phyloP scores from a whole-genome alignment of 2,888 invertebrate genomes.

The Bibio marci region DNA sequence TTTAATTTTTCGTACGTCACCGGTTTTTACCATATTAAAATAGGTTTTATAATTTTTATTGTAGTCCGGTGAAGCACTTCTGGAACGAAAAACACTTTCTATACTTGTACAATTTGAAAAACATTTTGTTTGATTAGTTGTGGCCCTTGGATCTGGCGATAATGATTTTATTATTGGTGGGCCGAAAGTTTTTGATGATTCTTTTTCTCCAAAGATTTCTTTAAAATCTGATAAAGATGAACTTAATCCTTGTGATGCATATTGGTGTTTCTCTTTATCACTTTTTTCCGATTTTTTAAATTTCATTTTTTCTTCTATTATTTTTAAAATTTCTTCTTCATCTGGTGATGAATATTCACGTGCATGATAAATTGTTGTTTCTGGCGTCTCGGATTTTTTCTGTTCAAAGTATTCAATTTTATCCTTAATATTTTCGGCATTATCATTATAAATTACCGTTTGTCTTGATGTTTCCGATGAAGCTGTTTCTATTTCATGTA shows the following conservation, averaged over 20 bases:
- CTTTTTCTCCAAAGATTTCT: constrained; percentile 65
- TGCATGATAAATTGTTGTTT: constrained; percentile 34
- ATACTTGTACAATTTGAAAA: constrained; percentile 37
- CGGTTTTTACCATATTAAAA: constrained; percentile 51
- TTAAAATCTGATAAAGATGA: constrained; percentile 44
- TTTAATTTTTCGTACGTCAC: constrained; percentile 61
- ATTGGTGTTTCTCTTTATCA: constrained; percentile 25
- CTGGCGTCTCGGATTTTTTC: constrained; percentile 33
- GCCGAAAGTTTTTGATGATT: constrained; percentile 24
- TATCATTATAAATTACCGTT: constrained; percentile 45
- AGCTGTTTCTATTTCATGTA: constrained; percentile 52
- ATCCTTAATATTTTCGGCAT: constrained; percentile 41
- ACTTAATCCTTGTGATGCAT: constrained; percentile 27
- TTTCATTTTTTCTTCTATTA: constrained; percentile 30
- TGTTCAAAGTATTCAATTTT: constrained; percentile 71
- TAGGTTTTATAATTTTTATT: constrained; percentile 49
- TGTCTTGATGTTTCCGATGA: constrained; percentile 54
- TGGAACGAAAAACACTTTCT: constrained; percentile 49
- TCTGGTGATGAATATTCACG: constrained; percentile 35
- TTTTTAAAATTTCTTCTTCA: constrained; percentile 30
- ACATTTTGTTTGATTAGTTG: constrained; percentile 9
- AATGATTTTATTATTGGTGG: no score
- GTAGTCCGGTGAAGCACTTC: constrained; percentile 56
- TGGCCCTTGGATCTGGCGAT: constrained; percentile 4
- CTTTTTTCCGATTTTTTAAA: constrained; percentile 13